phyloP scores from a whole-genome alignment of 2,797 vertebrate genomes.

The Harpagifer antarcticus region DNA sequence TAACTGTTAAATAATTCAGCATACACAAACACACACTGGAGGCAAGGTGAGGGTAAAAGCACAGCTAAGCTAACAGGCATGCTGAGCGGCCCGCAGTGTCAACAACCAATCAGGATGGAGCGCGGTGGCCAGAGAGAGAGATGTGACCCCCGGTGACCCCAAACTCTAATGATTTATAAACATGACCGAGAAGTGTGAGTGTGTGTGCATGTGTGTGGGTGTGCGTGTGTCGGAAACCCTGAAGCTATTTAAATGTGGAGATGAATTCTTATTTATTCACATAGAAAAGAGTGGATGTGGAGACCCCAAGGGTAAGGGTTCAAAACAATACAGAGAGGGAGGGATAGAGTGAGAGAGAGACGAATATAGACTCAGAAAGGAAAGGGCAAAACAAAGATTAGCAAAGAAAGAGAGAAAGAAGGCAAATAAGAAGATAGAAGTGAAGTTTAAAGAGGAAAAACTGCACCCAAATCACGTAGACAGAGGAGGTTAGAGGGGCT shows the following conservation, averaged over 20 bases:
- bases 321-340: conserved; percentile 68
- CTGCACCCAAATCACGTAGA: conserved; percentile 68
- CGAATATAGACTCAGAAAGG: conserved; percentile 19
- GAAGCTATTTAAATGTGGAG: conserved; percentile 79
- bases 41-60: conserved; percentile 76
- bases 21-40: conserved; percentile 78
- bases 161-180: conserved; percentile 81
- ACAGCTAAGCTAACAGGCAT: conserved; percentile 74
- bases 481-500: conserved; percentile 70
- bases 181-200: conserved; percentile 57
- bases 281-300: conserved; percentile 70
- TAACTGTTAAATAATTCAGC: conserved; percentile 79
- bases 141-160: conserved; percentile 74
- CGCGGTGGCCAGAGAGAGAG: conserved; percentile 67
- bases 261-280: conserved; percentile 83
- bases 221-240: conserved; percentile 55
- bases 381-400: conserved; percentile 47
- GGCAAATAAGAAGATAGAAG: conserved; percentile 24
- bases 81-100: conserved; percentile 69
- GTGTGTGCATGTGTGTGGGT: conserved; percentile 21
- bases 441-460: conserved; percentile 65
- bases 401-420: conserved; percentile 21
- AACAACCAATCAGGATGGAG: conserved; percentile 79
- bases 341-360: not conserved
- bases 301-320: conserved; percentile 75